Base-by-base conservation (phyloP, 2,113 vertebrate genomes). In the Coreoperca whiteheadi region DNA sequence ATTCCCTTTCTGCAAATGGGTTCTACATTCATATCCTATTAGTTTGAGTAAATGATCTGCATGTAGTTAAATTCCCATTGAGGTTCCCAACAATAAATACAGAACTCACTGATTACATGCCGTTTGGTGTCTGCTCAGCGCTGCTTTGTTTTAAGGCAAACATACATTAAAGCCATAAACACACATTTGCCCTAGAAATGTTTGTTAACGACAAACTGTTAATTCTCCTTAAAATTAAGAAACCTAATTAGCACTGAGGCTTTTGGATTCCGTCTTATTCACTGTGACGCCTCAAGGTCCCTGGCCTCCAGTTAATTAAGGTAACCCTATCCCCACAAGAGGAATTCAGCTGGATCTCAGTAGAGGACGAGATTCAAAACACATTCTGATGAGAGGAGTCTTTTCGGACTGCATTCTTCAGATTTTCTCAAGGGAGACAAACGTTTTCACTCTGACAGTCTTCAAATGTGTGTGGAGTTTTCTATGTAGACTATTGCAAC, bases 241-340 rank as follows among this genome's bases (percentile, higher is more conserved):
- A 53, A 64, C 21, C 51, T 20, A 50, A 48, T 61, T 30, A 48
- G 57, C 15, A 23, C 15, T 4, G 30, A 60, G 30, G 34, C 14
- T 4, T 11, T 34, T 8, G 54, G 43, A 18, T 21, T 57, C 37
- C n/a, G 53, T 11, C 8, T 39, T 11, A 0, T 48, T 32, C 67
- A n/a, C 37, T 12, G 16, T 9, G 34, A 8, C 71, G 74, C 79
- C 67, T 63, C 0, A 1, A 68, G 75, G 81, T 28, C 79, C 81
- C 53, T 84, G 81, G 54, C 74, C 66, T 84, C 81, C 86, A n/a
- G n/a, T n/a, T n/a, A 67, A 73, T 65, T 56, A 8, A 65, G 70
- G 69, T 56, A 66, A 54, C 61, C 14, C 6, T n/a, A 69, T 46
- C 50, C 21, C 6, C 21, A 8, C 11, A 4, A 9, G 77, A 74